Evolutionary conservation across 2,113 vertebrate species (phyloP), one percentile per base, ranked within the genome.

Genomic region (Ciconia boyciana): DNA sequence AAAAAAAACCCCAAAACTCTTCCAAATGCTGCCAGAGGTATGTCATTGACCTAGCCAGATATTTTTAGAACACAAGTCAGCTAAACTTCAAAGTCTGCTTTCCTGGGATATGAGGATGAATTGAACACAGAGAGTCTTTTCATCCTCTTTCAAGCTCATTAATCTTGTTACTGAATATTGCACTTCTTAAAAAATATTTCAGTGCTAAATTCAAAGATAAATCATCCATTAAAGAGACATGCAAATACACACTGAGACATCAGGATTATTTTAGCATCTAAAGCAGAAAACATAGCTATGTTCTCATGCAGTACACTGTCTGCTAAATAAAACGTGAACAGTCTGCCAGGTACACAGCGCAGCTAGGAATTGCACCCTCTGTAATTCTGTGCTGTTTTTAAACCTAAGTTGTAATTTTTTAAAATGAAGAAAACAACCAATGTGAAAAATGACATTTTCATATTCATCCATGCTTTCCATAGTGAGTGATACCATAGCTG

Each of bases 21-120:
- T 77, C 43, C 66, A 76, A 70, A 62, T 55, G 34, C 17, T 90
- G 64, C 43, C 83, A 62, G 82, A 96, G 78, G 78, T 83, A 34
- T 68, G 77, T 29, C 68, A 81, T 60, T 88, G 94, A 83, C 78
- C 78, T 75, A 83, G 78, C 8, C 54, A 80, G 71, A 41, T 93
- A 94, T 96, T 96, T 97, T 96, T 96, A 94, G 96, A 90, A 60
- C 5, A 31, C 13, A 69, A 91, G 32, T 85, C 81, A 91, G 62
- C 62, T 80, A 74, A 94, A 95, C 87, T 96, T 97, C 89, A 95
- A 96, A 93, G 94, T 83, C 90, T 95, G 43, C 78, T 88, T 96
- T 77, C 75, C 71, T 96, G 71, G 69, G 78, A 77, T 66, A 94
- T 28, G 71, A 91, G 64, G 71, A 95, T 85, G 83, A 94, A 91